Percentiles rank a stretch among this genome's conserved stretches.
Conservation (phyloP, 1,140 invertebrate genomes). For the Trialeurodes vaporariorum region DNA sequence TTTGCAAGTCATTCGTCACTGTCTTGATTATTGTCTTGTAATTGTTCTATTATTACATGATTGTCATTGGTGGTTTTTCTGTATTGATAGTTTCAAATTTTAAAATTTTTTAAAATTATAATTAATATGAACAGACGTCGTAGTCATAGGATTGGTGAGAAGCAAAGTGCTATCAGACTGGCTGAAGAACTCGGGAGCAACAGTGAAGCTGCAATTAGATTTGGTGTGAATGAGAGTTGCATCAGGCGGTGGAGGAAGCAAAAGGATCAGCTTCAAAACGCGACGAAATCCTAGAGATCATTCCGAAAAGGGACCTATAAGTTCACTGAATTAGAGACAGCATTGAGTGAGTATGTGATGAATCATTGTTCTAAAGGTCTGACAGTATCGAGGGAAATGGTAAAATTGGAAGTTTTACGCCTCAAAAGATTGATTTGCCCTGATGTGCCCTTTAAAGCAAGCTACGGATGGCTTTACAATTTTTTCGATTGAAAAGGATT, state of each 20-base stretch:
- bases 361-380: neutral
- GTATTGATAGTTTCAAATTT: no score
- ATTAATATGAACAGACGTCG: neutral
- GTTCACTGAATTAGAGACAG: neutral
- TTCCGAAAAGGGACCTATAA: neutral
- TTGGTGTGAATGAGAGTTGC: neutral
- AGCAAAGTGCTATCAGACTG: neutral
- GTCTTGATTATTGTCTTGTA: no score
- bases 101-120: no score
- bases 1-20: no score
- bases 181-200: neutral
- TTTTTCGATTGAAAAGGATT: slow-evolving; percentile 11
- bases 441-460: slow-evolving; percentile 11
- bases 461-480: slow-evolving; percentile 7
- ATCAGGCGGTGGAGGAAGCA: neutral
- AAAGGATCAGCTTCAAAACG: neutral
- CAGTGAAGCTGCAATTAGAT: neutral
- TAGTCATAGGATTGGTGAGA: neutral
- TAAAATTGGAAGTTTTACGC: neutral
- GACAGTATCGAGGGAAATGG: neutral
- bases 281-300: neutral
- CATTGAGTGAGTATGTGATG: neutral
- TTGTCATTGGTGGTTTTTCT: no score
- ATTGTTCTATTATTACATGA: no score
- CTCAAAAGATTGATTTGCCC: neutral